phyloP scores from a whole-genome alignment of 1,140 invertebrate species.

The Drosophila suzukii region DNA sequence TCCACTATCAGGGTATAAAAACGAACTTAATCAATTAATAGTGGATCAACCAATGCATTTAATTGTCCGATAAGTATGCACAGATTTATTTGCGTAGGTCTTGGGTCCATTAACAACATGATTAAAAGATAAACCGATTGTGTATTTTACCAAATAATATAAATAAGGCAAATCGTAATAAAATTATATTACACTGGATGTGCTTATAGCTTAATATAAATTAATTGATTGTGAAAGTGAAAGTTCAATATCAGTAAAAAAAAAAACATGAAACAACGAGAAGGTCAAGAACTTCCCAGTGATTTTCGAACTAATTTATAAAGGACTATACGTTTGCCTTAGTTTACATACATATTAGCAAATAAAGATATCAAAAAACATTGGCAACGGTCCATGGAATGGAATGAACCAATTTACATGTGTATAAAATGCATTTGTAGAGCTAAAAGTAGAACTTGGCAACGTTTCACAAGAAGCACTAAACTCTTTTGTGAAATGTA shows the following conservation, averaged over 20 bases:
- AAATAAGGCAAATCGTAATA: background rate
- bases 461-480: background rate
- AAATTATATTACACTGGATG: background rate
- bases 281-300: too few relatives aligned
- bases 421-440: background rate
- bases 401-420: background rate
- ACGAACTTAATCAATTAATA: background rate
- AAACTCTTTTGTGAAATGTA: background rate
- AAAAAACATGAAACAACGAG: background rate
- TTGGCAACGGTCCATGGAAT: background rate
- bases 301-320: too few relatives aligned
- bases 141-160: background rate
- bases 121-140: background rate
- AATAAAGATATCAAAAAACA: background rate
- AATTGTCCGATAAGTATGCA: background rate
- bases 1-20: background rate
- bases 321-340: background rate
- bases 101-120: conserved; percentile 2
- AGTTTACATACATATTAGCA: background rate
- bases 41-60: background rate
- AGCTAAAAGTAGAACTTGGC: conserved; percentile 10
- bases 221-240: background rate
- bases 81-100: background rate
- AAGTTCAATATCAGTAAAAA: background rate
- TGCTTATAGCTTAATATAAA: background rate